Base-by-base conservation (phyloP, 2,113 vertebrate species). In the Lepidothrix coronata region DNA sequence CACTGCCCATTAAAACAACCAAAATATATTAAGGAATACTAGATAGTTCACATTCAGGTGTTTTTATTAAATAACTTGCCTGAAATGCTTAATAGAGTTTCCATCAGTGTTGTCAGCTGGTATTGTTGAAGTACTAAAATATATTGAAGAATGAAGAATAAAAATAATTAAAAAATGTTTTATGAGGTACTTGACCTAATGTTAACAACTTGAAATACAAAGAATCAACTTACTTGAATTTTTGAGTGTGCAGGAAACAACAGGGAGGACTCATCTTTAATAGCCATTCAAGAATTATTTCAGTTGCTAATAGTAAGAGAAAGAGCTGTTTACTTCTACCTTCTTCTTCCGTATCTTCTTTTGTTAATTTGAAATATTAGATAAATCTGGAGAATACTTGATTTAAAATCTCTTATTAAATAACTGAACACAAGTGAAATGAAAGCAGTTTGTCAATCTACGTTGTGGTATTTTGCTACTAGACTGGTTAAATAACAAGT, bases 131-230 rank as follows among this genome's bases (percentile, higher is more conserved):
- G 9, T 86, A 55, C 25, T 63, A 43, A 54, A 70, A n/a, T 41
- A 7, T n/a, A 65, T 59, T 80, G 37, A 85, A 91, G 76, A 52
- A 35, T 54, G 23, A 97, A 95, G 18, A 80, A 48, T 67, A 94
- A 55, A 41, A 54, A 70, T 41, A 41, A 41, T 41, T 41, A 93
- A 96, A 95, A 24, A 31, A 80, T 18, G 22, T 39, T 89, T 75
- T 79, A 80, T 96, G 91, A 77, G 52, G 63, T 94, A 67, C 19
- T 95, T 93, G 71, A 66, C 33, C 71, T 92, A 67, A 65, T 52
- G 55, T 68, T 91, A 81, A 96, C 43, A 91, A 48, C 75, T 72
- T 81, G 5, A 67, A 80, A 46, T 59, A 41, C 2, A 85, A 91
- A 92, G 30, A 92, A 70, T 17, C 25, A 68, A 22, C 17, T 57